Evolutionary conservation across 2,113 vertebrate species (phyloP).

Genomic region (Malurus alboscapulatus): DNA sequence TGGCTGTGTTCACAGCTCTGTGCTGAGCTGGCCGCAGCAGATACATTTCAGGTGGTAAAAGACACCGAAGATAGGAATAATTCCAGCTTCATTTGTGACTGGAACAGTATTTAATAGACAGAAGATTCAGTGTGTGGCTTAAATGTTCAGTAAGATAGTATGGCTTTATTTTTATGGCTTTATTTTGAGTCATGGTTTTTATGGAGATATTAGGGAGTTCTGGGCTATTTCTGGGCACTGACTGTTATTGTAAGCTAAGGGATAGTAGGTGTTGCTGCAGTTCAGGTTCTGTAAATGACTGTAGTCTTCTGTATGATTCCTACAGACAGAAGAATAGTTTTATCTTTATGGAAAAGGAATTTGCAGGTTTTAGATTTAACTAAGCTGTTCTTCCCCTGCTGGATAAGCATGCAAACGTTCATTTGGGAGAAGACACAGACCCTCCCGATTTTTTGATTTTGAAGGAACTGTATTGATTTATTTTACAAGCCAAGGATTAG

Average conservation of each 20-base stretch:
- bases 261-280: not conserved
- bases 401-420: fast-evolving
- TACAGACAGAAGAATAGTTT: not conserved
- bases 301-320: not conserved
- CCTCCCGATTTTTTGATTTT: not conserved
- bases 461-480: not conserved
- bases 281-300: not conserved
- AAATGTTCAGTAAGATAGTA: not conserved
- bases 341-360: not conserved
- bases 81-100: not conserved
- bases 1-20: not conserved
- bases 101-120: not conserved
- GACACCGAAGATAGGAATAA: not conserved
- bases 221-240: not conserved
- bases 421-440: not conserved
- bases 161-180: not conserved
- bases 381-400: not conserved
- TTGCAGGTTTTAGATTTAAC: not conserved
- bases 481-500: not conserved
- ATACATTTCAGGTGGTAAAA: not conserved
- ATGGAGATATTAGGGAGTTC: not conserved
- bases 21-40: not conserved
- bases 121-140: not conserved
- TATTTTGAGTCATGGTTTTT: not conserved
- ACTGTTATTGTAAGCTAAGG: not conserved